Conservation (phyloP, 2,888 invertebrate species). For the Pachycephus smyrnensis region DNA sequence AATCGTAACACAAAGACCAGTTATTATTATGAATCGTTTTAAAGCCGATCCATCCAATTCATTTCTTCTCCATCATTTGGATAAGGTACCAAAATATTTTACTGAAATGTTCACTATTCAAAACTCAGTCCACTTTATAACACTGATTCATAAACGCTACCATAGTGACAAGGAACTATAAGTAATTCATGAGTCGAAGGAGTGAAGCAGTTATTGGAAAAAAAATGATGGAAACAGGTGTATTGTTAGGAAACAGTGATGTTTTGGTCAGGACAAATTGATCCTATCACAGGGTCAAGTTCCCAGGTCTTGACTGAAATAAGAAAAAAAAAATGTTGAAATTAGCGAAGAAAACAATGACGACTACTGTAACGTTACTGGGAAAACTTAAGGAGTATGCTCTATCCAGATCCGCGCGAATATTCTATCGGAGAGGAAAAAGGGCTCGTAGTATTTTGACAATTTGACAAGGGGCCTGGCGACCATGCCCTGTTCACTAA, state of each 20-base stretch:
- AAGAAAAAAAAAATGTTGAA: background rate
- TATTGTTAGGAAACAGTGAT: background rate
- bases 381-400: background rate
- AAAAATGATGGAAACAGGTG: slow-evolving; percentile 6
- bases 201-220: background rate
- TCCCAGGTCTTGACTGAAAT: slow-evolving; percentile 4
- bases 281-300: slow-evolving; percentile 7
- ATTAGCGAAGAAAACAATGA: background rate
- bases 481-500: slow-evolving; percentile 56
- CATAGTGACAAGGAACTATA: background rate
- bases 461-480: slow-evolving; percentile 49
- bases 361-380: background rate
- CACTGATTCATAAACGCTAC: background rate
- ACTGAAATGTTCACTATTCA: background rate
- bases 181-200: background rate
- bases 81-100: background rate
- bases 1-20: background rate
- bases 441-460: slow-evolving; percentile 26
- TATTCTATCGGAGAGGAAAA: background rate
- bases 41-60: background rate
- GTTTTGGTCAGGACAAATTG: background rate
- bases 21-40: background rate
- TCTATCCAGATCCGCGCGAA: background rate
- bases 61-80: background rate
- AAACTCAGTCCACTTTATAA: background rate